A percentile compares a stretch with the other conserved stretches of the same genome.
Evolutionary conservation across 2,797 vertebrate species (phyloP).

Genomic region (Myotis daubentonii): DNA sequence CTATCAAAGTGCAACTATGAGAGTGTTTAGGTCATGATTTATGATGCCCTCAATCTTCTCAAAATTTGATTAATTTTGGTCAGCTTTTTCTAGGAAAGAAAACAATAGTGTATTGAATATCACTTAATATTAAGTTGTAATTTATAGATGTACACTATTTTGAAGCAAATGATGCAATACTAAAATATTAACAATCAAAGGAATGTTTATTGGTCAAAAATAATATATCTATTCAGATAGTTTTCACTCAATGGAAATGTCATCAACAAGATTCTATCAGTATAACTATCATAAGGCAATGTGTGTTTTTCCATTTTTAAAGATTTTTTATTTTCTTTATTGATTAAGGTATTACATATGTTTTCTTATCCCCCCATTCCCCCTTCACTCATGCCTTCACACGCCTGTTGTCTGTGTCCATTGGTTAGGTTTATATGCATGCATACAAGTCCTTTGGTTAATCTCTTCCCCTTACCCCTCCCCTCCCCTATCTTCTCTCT

Average conservation of each 20-base stretch:
- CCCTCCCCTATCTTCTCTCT: too few species aligned
- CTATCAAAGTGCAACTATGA: constrained; percentile 55
- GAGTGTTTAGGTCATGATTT: constrained; percentile 64
- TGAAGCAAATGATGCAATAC: not conserved
- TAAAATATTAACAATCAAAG: not conserved
- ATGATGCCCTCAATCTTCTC: constrained; percentile 19
- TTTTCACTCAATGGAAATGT: not conserved
- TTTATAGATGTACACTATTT: not conserved
- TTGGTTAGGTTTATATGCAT: too few species aligned
- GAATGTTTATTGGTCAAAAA: not conserved
- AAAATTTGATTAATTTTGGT: constrained; percentile 64
- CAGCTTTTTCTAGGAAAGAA: constrained; percentile 43
- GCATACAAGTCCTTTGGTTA: too few species aligned
- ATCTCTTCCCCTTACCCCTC: too few species aligned
- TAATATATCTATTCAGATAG: not conserved
- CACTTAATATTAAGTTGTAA: constrained; percentile 13
- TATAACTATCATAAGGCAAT: too few species aligned
- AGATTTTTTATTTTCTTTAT: too few species aligned
- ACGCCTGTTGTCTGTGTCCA: too few species aligned
- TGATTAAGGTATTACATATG: too few species aligned
- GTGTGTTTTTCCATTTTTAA: too few species aligned
- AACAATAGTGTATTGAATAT: constrained; percentile 60
- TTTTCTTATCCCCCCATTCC: too few species aligned
- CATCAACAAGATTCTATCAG: too few species aligned
- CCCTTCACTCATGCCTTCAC: too few species aligned